phyloP scores from a whole-genome alignment of 2,888 invertebrate genomes.

The Exocentrus adspersus region DNA sequence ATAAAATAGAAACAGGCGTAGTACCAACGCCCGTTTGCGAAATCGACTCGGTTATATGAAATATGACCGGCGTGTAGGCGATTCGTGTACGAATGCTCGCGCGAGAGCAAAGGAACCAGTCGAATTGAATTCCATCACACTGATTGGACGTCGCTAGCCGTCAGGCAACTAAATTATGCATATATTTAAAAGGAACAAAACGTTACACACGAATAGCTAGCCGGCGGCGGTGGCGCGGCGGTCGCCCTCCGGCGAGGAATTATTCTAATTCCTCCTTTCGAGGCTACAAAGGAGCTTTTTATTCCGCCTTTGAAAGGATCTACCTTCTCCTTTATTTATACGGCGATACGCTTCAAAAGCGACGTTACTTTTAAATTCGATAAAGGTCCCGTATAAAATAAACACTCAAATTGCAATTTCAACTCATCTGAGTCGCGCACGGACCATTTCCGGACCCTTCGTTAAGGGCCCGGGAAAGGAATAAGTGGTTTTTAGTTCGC shows the following conservation, averaged over 20 bases:
- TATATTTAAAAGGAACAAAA: too few relatives aligned
- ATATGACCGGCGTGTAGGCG: slow-evolving; percentile 49
- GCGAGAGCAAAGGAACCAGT: background rate
- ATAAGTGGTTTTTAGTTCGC: slow-evolving; percentile 24
- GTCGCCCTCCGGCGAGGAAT: too few relatives aligned
- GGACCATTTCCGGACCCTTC: slow-evolving; percentile 27
- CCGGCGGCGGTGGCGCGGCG: too few relatives aligned
- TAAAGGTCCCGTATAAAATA: slow-evolving; percentile 23
- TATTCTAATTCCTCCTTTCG: background rate
- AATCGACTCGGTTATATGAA: slow-evolving; percentile 49
- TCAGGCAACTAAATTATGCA: too few relatives aligned
- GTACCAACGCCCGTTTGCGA: slow-evolving; percentile 42
- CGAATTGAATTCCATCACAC: background rate
- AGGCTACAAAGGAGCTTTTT: background rate
- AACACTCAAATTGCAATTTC: slow-evolving; percentile 30
- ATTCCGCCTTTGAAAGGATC: slow-evolving; percentile 5
- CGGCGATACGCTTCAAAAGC: slow-evolving; percentile 25
- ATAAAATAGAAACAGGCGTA: slow-evolving; percentile 55
- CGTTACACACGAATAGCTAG: too few relatives aligned
- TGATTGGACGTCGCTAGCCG: too few relatives aligned
- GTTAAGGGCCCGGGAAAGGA: slow-evolving; percentile 23
- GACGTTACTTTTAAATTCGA: slow-evolving; percentile 24
- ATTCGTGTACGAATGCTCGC: slow-evolving; percentile 14
- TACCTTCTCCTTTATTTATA: slow-evolving; percentile 20
- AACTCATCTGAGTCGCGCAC: slow-evolving; percentile 25